Conservation (phyloP, 2,113 vertebrate genomes). For the Glaucomys volans region DNA sequence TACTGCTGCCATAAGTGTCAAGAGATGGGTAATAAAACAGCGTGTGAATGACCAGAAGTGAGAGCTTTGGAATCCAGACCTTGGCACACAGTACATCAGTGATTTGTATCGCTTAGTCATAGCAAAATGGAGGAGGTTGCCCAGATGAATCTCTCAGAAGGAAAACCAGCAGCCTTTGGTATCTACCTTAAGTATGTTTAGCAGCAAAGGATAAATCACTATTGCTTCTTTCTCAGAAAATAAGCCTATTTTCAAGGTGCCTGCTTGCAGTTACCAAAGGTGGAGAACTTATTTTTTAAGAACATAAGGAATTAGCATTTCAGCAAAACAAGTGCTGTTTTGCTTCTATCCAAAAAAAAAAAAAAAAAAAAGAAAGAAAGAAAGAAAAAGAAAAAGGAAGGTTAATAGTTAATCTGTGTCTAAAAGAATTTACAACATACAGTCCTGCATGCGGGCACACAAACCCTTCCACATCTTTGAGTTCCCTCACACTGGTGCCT, state of each 20-base stretch:
- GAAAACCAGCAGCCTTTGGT: neutral
- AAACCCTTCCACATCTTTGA: neutral
- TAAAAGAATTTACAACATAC: neutral
- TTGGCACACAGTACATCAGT: neutral
- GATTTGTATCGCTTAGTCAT: conserved; percentile 55
- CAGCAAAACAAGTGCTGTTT: neutral
- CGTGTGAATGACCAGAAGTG: conserved; percentile 25
- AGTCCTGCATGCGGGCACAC: accelerated
- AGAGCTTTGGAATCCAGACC: neutral
- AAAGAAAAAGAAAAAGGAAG: neutral
- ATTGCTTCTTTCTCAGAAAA: neutral
- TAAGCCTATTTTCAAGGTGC: neutral
- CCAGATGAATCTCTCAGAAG: neutral
- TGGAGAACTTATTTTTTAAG: neutral
- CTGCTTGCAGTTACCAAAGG: neutral
- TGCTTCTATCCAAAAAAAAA: neutral
- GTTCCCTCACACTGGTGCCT: neutral
- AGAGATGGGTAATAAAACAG: conserved; percentile 20
- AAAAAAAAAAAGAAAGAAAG: neutral
- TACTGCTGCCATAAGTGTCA: neutral
- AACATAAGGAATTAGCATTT: neutral
- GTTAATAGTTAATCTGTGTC: neutral
- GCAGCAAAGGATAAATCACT: neutral
- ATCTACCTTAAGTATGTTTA: neutral
- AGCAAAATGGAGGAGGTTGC: neutral